Percentiles rank a stretch among this genome's conserved stretches.
Conservation (phyloP, 1,140 invertebrate species). For the Littorina saxatilis region DNA sequence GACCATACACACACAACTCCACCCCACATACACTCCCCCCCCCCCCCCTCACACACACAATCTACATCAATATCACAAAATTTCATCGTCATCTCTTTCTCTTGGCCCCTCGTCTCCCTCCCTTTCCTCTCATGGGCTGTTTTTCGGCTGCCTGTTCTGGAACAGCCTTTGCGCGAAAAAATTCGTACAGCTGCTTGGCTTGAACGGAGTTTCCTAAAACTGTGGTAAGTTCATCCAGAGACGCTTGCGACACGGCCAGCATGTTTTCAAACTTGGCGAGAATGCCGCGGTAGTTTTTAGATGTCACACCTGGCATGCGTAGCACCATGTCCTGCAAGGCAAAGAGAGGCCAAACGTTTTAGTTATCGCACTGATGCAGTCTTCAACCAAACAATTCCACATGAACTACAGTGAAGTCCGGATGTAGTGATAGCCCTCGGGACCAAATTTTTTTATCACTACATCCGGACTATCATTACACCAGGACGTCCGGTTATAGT, state of each 20-base stretch:
- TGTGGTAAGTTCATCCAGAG: constrained; percentile 79
- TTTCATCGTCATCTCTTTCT: constrained; percentile 11
- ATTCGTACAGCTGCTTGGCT: constrained; percentile 74
- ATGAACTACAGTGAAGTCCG: no score
- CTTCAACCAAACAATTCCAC: no score
- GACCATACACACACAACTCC: no score
- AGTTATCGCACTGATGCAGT: no score
- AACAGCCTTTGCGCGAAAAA: constrained; percentile 70
- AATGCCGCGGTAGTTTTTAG: constrained; percentile 88
- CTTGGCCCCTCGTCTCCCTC: not conserved
- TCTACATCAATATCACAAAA: no score
- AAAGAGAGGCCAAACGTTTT: not conserved
- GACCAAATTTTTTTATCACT: no score
- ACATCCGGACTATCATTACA: no score
- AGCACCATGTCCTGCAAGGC: constrained; percentile 86
- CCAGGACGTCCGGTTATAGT: no score
- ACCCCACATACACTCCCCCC: no score
- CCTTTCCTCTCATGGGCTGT: not conserved
- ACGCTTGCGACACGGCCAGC: constrained; percentile 80
- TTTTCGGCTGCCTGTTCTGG: not conserved
- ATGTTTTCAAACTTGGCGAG: constrained; percentile 84
- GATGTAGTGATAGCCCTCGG: no score
- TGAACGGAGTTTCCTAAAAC: constrained; percentile 80
- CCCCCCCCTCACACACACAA: no score
- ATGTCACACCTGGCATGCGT: constrained; percentile 92